These are phyloP conservation scores for Megaceryle alcyon DNA, from an alignment of 2,797 vertebrate species.

Conservation along the genomic window DNA sequence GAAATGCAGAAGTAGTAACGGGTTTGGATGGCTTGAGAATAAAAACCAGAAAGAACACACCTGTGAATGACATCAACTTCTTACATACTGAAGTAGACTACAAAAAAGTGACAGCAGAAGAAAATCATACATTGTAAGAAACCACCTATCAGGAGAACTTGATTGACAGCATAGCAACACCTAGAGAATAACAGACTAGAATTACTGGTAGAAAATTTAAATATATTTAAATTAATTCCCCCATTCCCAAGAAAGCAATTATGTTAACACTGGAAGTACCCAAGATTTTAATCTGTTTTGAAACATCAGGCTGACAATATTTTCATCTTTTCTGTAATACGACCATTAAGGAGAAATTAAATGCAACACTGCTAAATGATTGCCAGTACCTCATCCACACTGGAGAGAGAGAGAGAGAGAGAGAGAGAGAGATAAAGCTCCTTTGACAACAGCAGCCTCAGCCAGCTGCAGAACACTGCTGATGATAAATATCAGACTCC, in stretches of 20 bases:
- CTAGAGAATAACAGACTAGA: not conserved
- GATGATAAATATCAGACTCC: rapidly evolving
- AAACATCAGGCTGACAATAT: constrained; percentile 30
- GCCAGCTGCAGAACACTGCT: not conserved
- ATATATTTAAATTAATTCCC: constrained; percentile 36
- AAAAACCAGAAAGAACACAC: not conserved
- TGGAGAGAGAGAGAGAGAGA: not conserved
- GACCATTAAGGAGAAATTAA: constrained; percentile 1
- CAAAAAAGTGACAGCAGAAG: not conserved
- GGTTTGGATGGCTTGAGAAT: not conserved
- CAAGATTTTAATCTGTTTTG: constrained; percentile 26
- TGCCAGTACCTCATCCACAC: not conserved
- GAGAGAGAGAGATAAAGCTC: not conserved
- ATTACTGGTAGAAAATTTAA: not conserved
- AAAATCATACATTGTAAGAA: not conserved
- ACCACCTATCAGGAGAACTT: not conserved
- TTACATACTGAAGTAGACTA: not conserved
- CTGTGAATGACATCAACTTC: not conserved
- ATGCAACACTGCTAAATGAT: not conserved
- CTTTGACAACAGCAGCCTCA: not conserved
- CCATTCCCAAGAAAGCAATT: not conserved
- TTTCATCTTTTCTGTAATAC: constrained; percentile 14
- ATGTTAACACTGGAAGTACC: not conserved
- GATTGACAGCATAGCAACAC: constrained; percentile 14
- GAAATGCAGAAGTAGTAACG: not conserved